A percentile compares a stretch with the other conserved stretches of the same genome.
Evolutionary conservation across 2,797 vertebrate genomes (phyloP).

Genomic region (Sebastes kiyomatsui): DNA sequence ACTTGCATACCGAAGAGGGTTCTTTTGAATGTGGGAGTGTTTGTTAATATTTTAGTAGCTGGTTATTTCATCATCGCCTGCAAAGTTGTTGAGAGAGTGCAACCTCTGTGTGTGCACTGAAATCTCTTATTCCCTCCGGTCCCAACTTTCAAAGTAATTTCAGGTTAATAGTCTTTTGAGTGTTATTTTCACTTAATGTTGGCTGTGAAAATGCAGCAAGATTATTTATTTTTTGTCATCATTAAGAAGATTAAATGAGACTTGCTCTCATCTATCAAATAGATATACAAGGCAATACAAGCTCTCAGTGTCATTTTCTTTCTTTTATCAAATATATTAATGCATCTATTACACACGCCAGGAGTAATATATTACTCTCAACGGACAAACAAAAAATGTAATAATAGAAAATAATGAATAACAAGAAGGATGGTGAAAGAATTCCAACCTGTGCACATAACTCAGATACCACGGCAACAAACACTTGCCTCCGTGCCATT

Average conservation of each 20-base stretch:
- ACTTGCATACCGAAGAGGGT: conserved; percentile 60
- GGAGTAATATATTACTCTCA: conserved; percentile 11
- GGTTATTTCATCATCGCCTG: conserved; percentile 73
- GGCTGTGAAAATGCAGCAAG: conserved; percentile 25
- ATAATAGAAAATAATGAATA: background rate
- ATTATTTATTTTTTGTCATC: conserved; percentile 56
- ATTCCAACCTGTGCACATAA: conserved; percentile 1
- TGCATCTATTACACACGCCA: conserved; percentile 27
- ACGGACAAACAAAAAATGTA: conserved; percentile 2
- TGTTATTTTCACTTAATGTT: conserved; percentile 42
- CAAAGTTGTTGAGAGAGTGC: conserved; percentile 68
- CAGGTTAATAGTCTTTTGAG: conserved; percentile 63
- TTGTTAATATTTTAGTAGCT: conserved; percentile 77
- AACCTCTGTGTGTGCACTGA: conserved; percentile 67
- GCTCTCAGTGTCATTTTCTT: conserved; percentile 22
- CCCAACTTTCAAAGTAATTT: conserved; percentile 67
- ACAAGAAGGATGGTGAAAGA: background rate
- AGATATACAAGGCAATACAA: conserved; percentile 35
- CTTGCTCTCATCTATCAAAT: conserved; percentile 33
- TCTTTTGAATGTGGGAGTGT: conserved; percentile 68
- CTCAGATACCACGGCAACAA: conserved; percentile 6
- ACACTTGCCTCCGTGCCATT: conserved; percentile 1
- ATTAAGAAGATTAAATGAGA: conserved; percentile 54
- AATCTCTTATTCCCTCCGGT: conserved; percentile 60
- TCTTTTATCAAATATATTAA: conserved; percentile 41